These are phyloP conservation scores for Otis tarda DNA, from an alignment of 2,113 vertebrate genomes.

Conservation along the genomic window DNA sequence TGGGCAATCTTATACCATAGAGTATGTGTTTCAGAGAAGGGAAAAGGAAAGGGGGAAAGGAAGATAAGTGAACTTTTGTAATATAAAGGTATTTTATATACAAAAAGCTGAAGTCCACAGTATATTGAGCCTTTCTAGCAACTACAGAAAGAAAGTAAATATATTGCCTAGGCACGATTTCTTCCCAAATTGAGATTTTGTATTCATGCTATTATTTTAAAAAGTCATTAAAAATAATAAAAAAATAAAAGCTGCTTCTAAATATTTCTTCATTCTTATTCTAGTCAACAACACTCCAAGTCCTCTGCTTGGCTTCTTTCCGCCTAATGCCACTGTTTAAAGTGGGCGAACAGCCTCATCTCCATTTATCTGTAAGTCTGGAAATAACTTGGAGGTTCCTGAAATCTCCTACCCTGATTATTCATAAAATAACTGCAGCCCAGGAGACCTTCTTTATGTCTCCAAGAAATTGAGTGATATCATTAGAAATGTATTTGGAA, in stretches of 20 bases:
- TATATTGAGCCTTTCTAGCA: neutral
- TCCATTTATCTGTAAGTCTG: neutral
- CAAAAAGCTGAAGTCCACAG: neutral
- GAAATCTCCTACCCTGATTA: neutral
- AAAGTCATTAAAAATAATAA: neutral
- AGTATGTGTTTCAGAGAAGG: neutral
- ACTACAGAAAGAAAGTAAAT: neutral
- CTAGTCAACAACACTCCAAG: neutral
- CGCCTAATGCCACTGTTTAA: neutral
- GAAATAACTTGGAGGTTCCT: neutral
- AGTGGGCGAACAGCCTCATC: neutral
- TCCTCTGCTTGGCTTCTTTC: neutral
- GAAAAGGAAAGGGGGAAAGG: neutral
- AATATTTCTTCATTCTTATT: neutral
- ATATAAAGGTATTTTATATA: neutral
- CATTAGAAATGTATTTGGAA: conserved; percentile 43
- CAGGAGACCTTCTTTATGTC: neutral
- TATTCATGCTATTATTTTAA: neutral
- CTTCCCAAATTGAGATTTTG: neutral
- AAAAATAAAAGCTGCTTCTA: neutral
- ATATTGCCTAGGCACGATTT: neutral
- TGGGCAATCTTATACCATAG: fast-evolving
- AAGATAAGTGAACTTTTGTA: neutral
- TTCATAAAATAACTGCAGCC: neutral
- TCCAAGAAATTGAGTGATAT: neutral